Evolutionary conservation across 2,888 invertebrate species (phyloP), one percentile per base, ranked within the genome.

Genomic region (Aspidapion aeneum): DNA sequence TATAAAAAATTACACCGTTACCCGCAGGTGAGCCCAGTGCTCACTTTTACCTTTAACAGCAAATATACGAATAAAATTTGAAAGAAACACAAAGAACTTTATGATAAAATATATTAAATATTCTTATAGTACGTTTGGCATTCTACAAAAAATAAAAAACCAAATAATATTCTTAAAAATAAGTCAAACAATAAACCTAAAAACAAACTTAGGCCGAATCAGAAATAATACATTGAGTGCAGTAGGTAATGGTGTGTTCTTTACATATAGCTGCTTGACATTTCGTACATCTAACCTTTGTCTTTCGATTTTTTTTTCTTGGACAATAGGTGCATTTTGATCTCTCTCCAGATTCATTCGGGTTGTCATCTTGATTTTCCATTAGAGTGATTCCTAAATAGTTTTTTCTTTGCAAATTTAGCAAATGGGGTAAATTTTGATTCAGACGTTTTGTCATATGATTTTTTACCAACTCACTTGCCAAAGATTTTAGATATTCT

Each of bases 321-420:
- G 55, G 55, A 55, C 55, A 55, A 55, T 55, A 55, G 55, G 19
- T 55, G 55, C 55, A 55, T 55, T 55, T 55, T 55, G 55, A 55
- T 55, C 55, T 55, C 19, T 55, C 55, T 55, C 18, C 55, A 18
- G 55, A 55, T 21, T 18, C 17, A 21, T 55, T 55, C 21, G 55
- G 35, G 35, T 35, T 35, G 12, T 35, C 35, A 35, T 35, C 35
- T 3, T 35, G 35, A 35, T 35, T 35, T 35, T 35, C 12, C 35
- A 35, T 12, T 35, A 35, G 35, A 7, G 35, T 18, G 5, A 35
- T 48, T 49, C 19, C 56, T 56, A 19, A 56, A 56, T 20, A 56
- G 56, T 56, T 56, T 56, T 56, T 19, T 20, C 18, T 56, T 56
- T 56, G 56, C 56, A 56, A 56, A 56, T 21, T 3, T 56, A 56